Conservation (phyloP, 30 jellyfish, hydroid and myxozoan genomes). For the Turritopsis dohrnii region DNA sequence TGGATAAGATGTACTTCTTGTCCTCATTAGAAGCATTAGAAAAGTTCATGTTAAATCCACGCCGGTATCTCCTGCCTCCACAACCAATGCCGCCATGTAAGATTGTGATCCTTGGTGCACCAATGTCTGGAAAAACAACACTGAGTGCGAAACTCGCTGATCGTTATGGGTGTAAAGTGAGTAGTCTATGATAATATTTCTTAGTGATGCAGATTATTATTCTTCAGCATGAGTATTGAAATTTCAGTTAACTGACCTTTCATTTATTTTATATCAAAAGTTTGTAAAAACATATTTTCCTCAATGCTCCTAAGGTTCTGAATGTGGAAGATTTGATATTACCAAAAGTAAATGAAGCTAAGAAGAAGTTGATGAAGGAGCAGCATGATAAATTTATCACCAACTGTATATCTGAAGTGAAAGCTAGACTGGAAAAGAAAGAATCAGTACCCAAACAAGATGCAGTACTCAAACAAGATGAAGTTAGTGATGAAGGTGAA, state of each 20-base stretch:
- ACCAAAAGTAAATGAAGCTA: conserved; percentile 42
- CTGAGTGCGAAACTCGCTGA: conserved; percentile 51
- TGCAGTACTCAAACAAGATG: not conserved
- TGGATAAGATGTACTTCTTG: conserved; percentile 75
- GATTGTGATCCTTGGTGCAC: conserved; percentile 65
- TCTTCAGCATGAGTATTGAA: too few relatives aligned
- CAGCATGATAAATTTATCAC: conserved; percentile 42
- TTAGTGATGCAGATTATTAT: too few relatives aligned
- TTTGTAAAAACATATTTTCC: too few relatives aligned
- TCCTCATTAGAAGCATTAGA: conserved; percentile 62
- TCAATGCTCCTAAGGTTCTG: conserved; percentile 21
- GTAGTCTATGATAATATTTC: too few relatives aligned
- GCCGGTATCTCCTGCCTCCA: conserved; percentile 59
- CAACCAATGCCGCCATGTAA: conserved; percentile 78
- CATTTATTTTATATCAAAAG: too few relatives aligned
- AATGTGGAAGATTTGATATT: conserved; percentile 50
- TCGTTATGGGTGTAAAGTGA: conserved; percentile 59
- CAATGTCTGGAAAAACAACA: conserved; percentile 82
- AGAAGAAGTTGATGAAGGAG: conserved; percentile 39
- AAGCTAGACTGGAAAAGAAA: not conserved
- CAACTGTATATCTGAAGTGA: conserved; percentile 44
- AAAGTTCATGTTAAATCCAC: conserved; percentile 63
- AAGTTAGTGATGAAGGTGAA: not conserved
- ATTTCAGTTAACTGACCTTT: too few relatives aligned
- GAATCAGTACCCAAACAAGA: not conserved